Conservation (phyloP, 2,888 invertebrate genomes). For the Timandra comae region DNA sequence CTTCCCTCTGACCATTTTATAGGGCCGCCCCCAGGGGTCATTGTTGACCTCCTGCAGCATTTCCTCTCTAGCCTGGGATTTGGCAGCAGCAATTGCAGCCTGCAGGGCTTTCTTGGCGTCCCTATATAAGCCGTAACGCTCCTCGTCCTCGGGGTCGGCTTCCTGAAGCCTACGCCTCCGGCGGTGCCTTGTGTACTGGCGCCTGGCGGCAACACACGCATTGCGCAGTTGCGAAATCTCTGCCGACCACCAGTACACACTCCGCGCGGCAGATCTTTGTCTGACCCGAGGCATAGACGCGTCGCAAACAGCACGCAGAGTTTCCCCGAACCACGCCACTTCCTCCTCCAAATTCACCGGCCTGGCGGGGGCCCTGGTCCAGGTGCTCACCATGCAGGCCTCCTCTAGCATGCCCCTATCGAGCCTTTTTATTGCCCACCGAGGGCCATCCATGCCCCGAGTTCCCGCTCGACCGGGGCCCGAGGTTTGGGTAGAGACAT, state of each 20-base stretch:
- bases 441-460: not conserved
- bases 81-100: no score
- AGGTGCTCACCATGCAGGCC: constrained; percentile 10
- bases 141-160: no score
- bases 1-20: no score
- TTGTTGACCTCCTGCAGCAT: no score
- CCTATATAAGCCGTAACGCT: no score
- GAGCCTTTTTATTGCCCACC: constrained; percentile 10
- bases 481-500: not conserved
- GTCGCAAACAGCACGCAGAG: constrained; percentile 1
- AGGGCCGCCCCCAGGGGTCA: no score
- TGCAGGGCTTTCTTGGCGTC: no score
- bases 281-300: constrained; percentile 1
- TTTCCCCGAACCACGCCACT: not conserved
- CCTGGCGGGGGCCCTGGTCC: not conserved
- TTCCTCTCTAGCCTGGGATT: no score
- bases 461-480: no score
- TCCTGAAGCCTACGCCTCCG: no score
- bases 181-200: no score
- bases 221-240: constrained; percentile 1
- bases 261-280: not conserved
- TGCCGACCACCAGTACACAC: constrained; percentile 4
- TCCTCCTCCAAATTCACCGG: not conserved
- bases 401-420: constrained; percentile 7
- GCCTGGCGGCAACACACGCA: not conserved